Evolutionary conservation across 2,113 vertebrate genomes (phyloP).

Genomic region (Equus przewalskii): DNA sequence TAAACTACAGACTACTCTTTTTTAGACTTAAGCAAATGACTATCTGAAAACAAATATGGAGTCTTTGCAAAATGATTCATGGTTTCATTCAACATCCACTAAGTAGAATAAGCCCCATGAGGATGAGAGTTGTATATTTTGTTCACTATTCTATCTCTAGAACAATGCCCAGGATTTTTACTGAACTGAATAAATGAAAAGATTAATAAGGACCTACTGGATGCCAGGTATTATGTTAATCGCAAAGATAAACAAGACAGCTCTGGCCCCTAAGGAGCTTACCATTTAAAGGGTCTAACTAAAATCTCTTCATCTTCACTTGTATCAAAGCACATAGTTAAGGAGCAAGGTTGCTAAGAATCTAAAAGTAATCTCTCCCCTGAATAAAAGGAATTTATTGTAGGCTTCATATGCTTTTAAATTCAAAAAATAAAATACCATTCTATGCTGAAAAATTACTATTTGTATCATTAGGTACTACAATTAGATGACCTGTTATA

Average conservation of each 20-base stretch:
- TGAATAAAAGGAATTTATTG: slow-evolving; percentile 27
- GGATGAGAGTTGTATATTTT: neutral
- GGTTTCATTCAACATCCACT: slow-evolving; percentile 24
- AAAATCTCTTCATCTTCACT: neutral
- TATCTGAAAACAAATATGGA: neutral
- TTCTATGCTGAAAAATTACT: slow-evolving; percentile 28
- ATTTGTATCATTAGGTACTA: slow-evolving; percentile 29
- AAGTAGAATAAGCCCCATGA: neutral
- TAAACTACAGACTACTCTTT: neutral
- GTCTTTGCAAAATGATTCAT: neutral
- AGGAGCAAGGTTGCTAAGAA: neutral
- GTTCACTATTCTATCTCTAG: neutral
- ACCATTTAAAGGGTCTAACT: slow-evolving; percentile 24
- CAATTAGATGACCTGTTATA: slow-evolving; percentile 13
- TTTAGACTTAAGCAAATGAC: slow-evolving; percentile 1
- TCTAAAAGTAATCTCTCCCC: neutral
- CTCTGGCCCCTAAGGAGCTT: neutral
- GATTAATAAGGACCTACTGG: neutral
- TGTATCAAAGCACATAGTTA: neutral
- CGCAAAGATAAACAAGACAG: neutral
- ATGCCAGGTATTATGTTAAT: neutral
- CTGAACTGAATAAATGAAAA: neutral
- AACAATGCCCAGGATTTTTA: neutral
- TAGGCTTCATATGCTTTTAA: slow-evolving; percentile 18
- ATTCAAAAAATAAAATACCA: neutral